Percentiles rank a stretch among this genome's conserved stretches.
These are phyloP conservation scores for Acanthopleura granulata DNA, from an alignment of 2,888 invertebrate genomes.

Conservation along the genomic window DNA sequence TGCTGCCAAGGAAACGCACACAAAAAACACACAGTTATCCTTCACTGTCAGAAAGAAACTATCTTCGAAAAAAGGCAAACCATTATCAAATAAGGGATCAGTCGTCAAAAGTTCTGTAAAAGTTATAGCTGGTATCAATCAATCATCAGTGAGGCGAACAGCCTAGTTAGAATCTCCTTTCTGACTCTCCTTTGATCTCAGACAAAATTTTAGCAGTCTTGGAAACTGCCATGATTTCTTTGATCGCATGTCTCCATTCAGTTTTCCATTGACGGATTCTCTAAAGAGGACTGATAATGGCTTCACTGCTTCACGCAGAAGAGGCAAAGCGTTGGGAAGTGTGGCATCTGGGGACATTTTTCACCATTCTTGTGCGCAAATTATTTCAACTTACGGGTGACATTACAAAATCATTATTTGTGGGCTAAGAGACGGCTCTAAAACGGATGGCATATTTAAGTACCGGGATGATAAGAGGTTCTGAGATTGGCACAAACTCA, in stretches of 20 bases:
- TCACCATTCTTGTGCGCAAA: too few relatives aligned
- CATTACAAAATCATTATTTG: too few relatives aligned
- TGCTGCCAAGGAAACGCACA: background rate
- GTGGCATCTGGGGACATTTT: background rate
- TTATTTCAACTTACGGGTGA: too few relatives aligned
- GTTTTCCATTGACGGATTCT: background rate
- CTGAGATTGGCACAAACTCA: too few relatives aligned
- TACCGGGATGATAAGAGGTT: too few relatives aligned
- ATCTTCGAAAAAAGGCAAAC: background rate
- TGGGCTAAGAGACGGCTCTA: too few relatives aligned
- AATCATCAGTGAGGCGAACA: background rate
- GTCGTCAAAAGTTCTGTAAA: constrained; percentile 15
- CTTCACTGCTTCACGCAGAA: background rate
- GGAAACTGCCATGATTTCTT: background rate
- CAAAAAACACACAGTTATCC: background rate
- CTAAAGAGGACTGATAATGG: background rate
- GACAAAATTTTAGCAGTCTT: constrained; percentile 4
- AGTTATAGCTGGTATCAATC: background rate
- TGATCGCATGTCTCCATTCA: background rate
- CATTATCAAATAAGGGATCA: constrained; percentile 8
- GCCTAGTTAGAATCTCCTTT: constrained; percentile 6
- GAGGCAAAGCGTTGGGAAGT: background rate
- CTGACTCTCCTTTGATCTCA: background rate
- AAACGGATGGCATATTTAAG: too few relatives aligned
- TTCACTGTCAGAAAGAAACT: background rate